Conservation (phyloP, 2,888 invertebrate genomes). For the Andrena praecox region DNA sequence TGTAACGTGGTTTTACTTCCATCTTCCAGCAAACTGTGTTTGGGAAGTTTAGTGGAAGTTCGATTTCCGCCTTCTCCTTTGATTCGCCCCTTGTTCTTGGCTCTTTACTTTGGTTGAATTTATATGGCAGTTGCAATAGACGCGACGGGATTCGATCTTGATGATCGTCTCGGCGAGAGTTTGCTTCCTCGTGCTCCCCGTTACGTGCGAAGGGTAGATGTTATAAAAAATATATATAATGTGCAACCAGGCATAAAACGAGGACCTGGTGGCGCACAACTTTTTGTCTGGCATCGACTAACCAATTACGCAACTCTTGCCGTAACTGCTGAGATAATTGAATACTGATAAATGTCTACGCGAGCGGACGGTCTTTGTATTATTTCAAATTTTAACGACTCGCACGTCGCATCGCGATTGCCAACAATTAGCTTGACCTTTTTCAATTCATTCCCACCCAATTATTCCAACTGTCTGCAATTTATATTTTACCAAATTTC, state of each 20-base stretch:
- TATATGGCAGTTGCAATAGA: no score
- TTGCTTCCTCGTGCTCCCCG: not conserved
- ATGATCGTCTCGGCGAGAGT: not conserved
- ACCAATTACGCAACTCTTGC: not conserved
- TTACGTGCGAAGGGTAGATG: not conserved
- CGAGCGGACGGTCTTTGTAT: not conserved
- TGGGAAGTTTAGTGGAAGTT: not conserved
- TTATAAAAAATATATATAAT: not conserved
- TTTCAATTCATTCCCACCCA: not conserved
- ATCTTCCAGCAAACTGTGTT: not conserved
- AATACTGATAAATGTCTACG: not conserved
- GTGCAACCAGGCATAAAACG: not conserved
- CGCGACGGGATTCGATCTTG: no score
- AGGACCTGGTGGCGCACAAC: not conserved
- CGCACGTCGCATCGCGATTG: not conserved
- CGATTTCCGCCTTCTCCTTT: not conserved
- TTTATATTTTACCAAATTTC: not conserved
- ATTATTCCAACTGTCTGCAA: not conserved
- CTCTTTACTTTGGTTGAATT: no score
- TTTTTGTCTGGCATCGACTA: not conserved
- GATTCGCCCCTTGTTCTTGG: not conserved
- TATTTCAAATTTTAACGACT: not conserved
- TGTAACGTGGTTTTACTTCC: not conserved
- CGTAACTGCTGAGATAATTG: slow-evolving; percentile 11
- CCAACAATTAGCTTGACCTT: not conserved